Evolutionary conservation across 64 coral and sea anemone species (phyloP).

Genomic region (Stichodactyla helianthus): DNA sequence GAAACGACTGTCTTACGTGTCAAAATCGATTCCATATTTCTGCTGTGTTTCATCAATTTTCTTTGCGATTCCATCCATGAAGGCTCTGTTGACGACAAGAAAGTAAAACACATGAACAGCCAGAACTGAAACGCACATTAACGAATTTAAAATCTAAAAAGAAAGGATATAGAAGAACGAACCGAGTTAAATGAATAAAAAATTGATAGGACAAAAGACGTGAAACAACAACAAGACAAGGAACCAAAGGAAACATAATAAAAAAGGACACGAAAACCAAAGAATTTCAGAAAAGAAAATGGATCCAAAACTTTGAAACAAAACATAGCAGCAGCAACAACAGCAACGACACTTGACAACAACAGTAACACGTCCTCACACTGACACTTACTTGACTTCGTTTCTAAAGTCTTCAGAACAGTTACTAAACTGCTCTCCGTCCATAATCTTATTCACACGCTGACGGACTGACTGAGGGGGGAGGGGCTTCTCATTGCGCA

Average conservation of each 20-base stretch:
- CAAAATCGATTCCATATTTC: constrained; percentile 17
- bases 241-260: too few relatives aligned
- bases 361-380: neutral
- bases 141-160: neutral
- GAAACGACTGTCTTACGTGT: neutral
- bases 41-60: constrained; percentile 55
- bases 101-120: neutral
- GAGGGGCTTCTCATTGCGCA: constrained; percentile 53
- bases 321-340: too few relatives aligned
- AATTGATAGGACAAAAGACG: too few relatives aligned
- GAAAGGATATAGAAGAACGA: neutral
- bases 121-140: neutral
- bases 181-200: too few relatives aligned
- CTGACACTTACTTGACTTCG: constrained; percentile 51
- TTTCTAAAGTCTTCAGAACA: constrained; percentile 71
- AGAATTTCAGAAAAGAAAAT: too few relatives aligned
- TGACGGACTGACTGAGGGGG: constrained; percentile 34
- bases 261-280: too few relatives aligned
- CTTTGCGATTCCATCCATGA: constrained; percentile 49
- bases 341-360: too few relatives aligned
- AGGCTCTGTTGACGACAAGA: constrained; percentile 25
- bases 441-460: constrained; percentile 11
- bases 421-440: constrained; percentile 28
- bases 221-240: too few relatives aligned
- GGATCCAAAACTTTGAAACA: too few relatives aligned